These are phyloP conservation scores for Hemiprocne comata DNA, from an alignment of 2,113 vertebrate genomes.

Conservation along the genomic window DNA sequence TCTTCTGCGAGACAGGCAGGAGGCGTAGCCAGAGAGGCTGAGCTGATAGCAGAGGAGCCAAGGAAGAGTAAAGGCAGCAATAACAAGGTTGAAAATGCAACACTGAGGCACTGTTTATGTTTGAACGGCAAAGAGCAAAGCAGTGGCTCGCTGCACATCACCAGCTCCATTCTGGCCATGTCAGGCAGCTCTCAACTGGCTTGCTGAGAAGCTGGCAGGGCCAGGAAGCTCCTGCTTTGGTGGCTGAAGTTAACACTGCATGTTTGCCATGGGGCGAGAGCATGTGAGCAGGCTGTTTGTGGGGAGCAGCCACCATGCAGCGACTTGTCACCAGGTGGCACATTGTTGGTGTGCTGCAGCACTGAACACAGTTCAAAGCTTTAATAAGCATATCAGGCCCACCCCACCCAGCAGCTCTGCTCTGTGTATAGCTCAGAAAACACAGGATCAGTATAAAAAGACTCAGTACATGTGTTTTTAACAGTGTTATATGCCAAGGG, in stretches of 20 bases:
- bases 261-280: background rate
- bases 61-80: background rate
- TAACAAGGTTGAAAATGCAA: rapidly evolving
- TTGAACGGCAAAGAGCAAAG: background rate
- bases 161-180: rapidly evolving
- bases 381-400: background rate
- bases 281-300: background rate
- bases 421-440: background rate
- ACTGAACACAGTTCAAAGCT: background rate
- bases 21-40: background rate
- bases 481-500: background rate
- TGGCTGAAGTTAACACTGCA: background rate
- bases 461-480: background rate
- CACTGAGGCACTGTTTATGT: background rate
- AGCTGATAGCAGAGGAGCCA: background rate
- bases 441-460: rapidly evolving
- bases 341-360: background rate
- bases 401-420: background rate
- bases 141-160: rapidly evolving
- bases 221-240: background rate
- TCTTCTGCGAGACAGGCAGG: background rate
- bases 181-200: background rate
- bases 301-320: background rate
- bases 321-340: rapidly evolving
- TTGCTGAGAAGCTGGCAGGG: background rate